These are phyloP conservation scores for Sorex maritimensis DNA, from an alignment of 2,797 vertebrate species.

Conservation along the genomic window DNA sequence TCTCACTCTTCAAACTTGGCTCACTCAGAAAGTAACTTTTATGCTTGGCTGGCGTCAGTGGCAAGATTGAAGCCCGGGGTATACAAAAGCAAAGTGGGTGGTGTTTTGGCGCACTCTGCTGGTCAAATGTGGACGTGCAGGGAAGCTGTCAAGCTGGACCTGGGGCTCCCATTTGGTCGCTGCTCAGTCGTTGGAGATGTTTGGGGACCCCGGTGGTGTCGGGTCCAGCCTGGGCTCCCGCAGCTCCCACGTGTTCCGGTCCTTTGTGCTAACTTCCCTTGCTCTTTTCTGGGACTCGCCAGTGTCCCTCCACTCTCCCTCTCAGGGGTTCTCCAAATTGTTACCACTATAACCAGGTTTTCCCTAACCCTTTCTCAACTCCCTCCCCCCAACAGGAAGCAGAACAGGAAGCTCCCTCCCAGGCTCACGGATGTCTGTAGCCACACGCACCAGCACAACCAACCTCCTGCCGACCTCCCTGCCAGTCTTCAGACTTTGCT, in stretches of 20 bases:
- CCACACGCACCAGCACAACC: not conserved
- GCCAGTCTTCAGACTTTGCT: not conserved
- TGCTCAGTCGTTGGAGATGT: not conserved
- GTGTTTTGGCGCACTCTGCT: constrained; percentile 58
- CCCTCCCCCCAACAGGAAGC: not conserved
- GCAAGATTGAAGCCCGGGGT: not conserved
- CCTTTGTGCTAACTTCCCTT: not conserved
- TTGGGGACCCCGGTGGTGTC: too few relatives aligned
- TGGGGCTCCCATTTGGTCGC: too few relatives aligned
- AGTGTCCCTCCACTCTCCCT: not conserved
- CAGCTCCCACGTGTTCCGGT: too few relatives aligned
- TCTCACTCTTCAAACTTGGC: constrained; percentile 16
- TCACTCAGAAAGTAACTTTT: constrained; percentile 11
- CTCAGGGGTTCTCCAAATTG: not conserved
- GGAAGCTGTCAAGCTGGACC: not conserved
- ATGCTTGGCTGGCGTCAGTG: not conserved
- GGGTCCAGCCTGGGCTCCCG: too few relatives aligned
- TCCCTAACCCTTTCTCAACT: not conserved
- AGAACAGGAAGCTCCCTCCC: not conserved
- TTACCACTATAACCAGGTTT: not conserved
- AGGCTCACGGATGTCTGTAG: fast-evolving
- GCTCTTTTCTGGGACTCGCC: not conserved
- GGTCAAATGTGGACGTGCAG: not conserved
- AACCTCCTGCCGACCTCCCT: not conserved
- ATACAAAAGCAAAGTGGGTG: not conserved